phyloP scores from a whole-genome alignment of 2,113 vertebrate genomes.

The Ursus arctos region DNA sequence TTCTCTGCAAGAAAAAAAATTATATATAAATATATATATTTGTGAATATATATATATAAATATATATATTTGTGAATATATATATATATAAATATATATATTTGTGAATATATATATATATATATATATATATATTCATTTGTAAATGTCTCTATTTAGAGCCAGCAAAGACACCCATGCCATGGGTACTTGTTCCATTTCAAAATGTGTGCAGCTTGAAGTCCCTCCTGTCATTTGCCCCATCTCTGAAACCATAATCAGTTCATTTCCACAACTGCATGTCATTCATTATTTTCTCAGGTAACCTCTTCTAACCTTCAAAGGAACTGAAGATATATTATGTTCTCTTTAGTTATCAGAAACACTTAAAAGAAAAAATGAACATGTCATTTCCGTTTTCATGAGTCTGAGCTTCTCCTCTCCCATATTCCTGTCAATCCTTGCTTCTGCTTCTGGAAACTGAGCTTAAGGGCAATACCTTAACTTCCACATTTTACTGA shows the following conservation, averaged over 20 bases:
- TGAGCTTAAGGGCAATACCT: conserved; percentile 27
- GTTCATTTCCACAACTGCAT: background rate
- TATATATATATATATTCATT: background rate
- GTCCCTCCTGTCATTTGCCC: background rate
- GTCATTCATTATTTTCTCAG: conserved; percentile 26
- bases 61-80: background rate
- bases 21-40: background rate
- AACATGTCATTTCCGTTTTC: background rate
- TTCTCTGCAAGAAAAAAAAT: background rate
- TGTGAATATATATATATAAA: no score
- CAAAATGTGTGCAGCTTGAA: conserved; percentile 1
- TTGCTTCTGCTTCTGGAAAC: conserved; percentile 57
- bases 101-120: background rate
- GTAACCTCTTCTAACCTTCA: background rate
- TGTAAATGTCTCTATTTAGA: conserved; percentile 9
- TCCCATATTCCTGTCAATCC: conserved; percentile 36
- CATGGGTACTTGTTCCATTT: conserved; percentile 20
- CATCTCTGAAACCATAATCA: background rate
- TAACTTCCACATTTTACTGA: conserved; percentile 28
- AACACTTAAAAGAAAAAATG: conserved; percentile 16
- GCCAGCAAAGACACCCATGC: background rate
- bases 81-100: background rate
- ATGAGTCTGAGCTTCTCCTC: background rate
- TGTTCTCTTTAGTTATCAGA: conserved; percentile 40
- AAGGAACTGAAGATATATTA: conserved; percentile 30